phyloP scores from a whole-genome alignment of 2,113 vertebrate species.

The Tupaia tana region DNA sequence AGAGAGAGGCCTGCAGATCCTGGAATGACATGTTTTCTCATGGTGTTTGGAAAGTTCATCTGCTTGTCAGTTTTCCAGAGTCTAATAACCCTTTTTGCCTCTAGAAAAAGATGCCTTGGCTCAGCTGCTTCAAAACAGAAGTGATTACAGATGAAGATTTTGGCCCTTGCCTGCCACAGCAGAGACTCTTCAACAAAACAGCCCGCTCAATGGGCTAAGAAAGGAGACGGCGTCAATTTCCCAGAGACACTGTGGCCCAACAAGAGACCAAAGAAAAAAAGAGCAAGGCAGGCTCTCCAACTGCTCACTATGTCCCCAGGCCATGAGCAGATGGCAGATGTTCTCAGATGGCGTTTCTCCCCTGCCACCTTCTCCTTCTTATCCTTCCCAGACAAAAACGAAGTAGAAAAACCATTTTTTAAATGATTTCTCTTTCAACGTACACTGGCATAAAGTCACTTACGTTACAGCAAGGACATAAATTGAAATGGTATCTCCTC shows the following conservation, averaged over 20 bases:
- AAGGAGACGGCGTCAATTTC: neutral
- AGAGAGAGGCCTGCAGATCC: too few species aligned
- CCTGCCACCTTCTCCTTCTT: slow-evolving; percentile 7
- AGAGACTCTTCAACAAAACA: neutral
- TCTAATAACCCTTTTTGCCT: neutral
- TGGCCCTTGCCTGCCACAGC: neutral
- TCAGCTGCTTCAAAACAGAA: slow-evolving; percentile 47
- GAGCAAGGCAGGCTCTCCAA: neutral
- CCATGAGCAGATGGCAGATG: neutral
- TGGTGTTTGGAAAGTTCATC: neutral
- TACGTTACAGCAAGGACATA: neutral
- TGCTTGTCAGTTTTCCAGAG: slow-evolving; percentile 8
- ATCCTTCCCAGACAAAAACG: slow-evolving; percentile 28
- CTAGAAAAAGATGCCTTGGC: neutral
- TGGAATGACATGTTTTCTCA: neutral
- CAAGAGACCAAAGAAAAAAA: neutral
- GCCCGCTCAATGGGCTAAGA: neutral
- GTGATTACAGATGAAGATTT: slow-evolving; percentile 45
- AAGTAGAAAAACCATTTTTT: neutral
- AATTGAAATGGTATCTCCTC: slow-evolving; percentile 7
- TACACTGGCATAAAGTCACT: slow-evolving; percentile 24
- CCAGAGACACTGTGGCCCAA: neutral
- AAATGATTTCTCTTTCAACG: slow-evolving; percentile 17
- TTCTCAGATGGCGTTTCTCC: slow-evolving; percentile 43
- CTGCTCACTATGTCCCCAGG: neutral